A percentile compares a stretch with the other conserved stretches of the same genome.
These are phyloP conservation scores for Heteromurus nitidus DNA, from an alignment of 2,888 invertebrate genomes.

Conservation along the genomic window DNA sequence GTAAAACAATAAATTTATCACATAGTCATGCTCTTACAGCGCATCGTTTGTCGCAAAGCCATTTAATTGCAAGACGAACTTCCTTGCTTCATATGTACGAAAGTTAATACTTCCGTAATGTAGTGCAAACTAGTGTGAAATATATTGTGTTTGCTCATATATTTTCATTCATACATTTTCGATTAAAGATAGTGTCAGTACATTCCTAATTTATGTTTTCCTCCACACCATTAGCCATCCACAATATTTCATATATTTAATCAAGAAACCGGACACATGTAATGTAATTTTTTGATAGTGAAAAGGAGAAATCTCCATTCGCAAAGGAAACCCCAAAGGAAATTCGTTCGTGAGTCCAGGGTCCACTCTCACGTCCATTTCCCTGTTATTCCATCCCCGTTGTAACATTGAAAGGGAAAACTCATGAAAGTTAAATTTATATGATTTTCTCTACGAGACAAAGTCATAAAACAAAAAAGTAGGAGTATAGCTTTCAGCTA, in stretches of 20 bases:
- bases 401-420: too few relatives aligned
- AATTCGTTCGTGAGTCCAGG: not conserved
- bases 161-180: not conserved
- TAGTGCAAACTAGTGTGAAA: too few relatives aligned
- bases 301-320: too few relatives aligned
- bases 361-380: not conserved
- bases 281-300: not conserved
- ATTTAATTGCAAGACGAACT: too few relatives aligned
- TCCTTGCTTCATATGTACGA: too few relatives aligned
- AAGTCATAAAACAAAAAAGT: slow-evolving; percentile 26
- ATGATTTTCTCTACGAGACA: not conserved
- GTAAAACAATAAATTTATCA: too few relatives aligned
- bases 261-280: not conserved
- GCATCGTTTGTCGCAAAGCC: too few relatives aligned
- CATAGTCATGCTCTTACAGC: too few relatives aligned
- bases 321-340: not conserved
- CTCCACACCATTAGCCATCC: not conserved
- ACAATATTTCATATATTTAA: not conserved
- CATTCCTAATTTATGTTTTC: not conserved
- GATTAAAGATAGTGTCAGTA: not conserved
- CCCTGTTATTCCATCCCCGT: not conserved
- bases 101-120: not conserved
- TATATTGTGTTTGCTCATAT: not conserved
- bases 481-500: too few relatives aligned
- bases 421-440: not conserved